Evolutionary conservation across 2,888 invertebrate species (phyloP).

Genomic region (Dioctria rufipes): DNA sequence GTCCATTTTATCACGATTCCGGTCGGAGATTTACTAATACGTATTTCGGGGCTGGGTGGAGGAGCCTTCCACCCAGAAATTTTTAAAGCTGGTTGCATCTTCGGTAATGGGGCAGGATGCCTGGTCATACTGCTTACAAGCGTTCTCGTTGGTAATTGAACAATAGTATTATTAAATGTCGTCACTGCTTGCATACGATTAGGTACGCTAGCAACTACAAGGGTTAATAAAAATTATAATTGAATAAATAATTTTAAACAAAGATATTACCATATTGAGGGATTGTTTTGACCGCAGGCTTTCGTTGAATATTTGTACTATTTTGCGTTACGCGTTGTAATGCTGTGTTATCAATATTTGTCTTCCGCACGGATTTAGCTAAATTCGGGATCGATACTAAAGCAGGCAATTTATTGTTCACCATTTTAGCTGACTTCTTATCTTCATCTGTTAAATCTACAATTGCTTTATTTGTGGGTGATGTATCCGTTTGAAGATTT

Average conservation of each 20-base stretch:
- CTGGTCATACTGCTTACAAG: slow-evolving; percentile 42
- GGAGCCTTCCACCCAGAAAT: slow-evolving; percentile 78
- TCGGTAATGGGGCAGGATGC: slow-evolving; percentile 71
- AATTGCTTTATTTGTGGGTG: slow-evolving; percentile 67
- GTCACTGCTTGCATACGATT: neutral
- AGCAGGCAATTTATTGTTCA: slow-evolving; percentile 59
- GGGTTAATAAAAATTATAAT: neutral
- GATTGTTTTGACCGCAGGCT: neutral
- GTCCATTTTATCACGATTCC: slow-evolving; percentile 96
- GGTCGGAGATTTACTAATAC: slow-evolving; percentile 83
- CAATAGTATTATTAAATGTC: neutral
- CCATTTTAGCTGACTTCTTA: slow-evolving; percentile 66
- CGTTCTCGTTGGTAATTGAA: slow-evolving; percentile 51
- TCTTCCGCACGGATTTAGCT: slow-evolving; percentile 61
- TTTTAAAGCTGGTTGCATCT: slow-evolving; percentile 66
- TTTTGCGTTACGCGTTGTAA: slow-evolving; percentile 48
- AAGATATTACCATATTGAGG: slow-evolving; percentile 29
- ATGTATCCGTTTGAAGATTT: neutral
- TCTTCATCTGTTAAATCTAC: slow-evolving; percentile 88
- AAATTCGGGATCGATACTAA: slow-evolving; percentile 71
- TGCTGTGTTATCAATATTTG: slow-evolving; percentile 50
- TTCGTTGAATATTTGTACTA: slow-evolving; percentile 23
- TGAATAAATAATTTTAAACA: neutral
- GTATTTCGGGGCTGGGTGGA: slow-evolving; percentile 87
- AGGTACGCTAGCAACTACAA: slow-evolving; percentile 49